phyloP scores from a whole-genome alignment of 2,113 vertebrate genomes.

The Antennarius striatus region DNA sequence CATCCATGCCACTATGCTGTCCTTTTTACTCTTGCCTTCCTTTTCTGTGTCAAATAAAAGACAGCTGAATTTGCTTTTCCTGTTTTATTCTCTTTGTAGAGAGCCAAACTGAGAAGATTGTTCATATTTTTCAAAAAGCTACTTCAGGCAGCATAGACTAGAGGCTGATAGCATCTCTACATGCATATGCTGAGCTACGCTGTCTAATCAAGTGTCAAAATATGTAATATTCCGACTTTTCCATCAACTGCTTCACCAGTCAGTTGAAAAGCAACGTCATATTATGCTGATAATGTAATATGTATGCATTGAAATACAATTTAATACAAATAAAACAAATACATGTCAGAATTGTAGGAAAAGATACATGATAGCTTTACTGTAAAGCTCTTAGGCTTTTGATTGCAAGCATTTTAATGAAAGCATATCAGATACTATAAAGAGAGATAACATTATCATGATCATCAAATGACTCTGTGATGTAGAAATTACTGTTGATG shows the following conservation, averaged over 20 bases:
- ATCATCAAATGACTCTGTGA: too few species aligned
- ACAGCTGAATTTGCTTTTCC: slow-evolving; percentile 28
- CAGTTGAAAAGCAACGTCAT: neutral
- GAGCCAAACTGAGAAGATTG: slow-evolving; percentile 2
- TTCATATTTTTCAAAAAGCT: slow-evolving; percentile 35
- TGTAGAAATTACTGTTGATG: slow-evolving; percentile 9
- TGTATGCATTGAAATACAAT: neutral
- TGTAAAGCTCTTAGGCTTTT: neutral
- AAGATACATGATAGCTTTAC: neutral
- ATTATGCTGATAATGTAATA: neutral
- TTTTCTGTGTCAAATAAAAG: slow-evolving; percentile 27
- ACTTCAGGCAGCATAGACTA: slow-evolving; percentile 23
- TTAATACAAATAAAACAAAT: neutral
- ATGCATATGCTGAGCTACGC: neutral
- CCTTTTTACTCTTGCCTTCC: slow-evolving; percentile 5
- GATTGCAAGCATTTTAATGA: neutral
- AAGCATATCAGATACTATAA: neutral
- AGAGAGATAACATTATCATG: neutral
- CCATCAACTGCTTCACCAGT: neutral
- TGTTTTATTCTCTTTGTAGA: slow-evolving; percentile 55
- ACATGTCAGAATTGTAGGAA: neutral
- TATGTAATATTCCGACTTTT: slow-evolving; percentile 2
- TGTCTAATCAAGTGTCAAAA: neutral
- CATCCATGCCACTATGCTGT: slow-evolving; percentile 4
- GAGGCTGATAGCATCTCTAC: slow-evolving; percentile 4